Conservation (phyloP, 1,140 invertebrate genomes). For the Araneus ventricosus region DNA sequence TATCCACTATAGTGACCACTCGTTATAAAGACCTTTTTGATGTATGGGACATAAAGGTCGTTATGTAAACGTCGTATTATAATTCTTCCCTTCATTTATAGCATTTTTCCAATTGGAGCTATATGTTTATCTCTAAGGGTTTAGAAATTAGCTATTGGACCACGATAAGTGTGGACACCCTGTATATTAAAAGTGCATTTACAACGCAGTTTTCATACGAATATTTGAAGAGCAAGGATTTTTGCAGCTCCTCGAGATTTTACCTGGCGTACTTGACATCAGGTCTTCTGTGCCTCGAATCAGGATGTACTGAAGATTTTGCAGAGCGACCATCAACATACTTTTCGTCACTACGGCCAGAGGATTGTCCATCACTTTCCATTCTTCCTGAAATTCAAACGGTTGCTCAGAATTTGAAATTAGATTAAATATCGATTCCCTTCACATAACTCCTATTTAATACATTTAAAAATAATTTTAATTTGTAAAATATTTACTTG, state of each 20-base stretch:
- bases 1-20: too few species aligned
- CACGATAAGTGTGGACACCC: too few species aligned
- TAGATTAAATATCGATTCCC: not conserved
- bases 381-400: conserved; percentile 80
- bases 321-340: conserved; percentile 93
- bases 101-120: too few species aligned
- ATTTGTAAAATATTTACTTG: not conserved
- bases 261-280: conserved; percentile 78
- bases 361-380: conserved; percentile 84
- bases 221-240: not conserved
- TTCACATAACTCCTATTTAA: too few species aligned
- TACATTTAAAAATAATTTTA: not conserved
- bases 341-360: conserved; percentile 85
- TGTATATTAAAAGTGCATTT: too few species aligned
- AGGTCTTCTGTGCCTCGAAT: conserved; percentile 86
- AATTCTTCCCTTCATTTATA: too few species aligned
- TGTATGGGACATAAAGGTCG: too few species aligned
- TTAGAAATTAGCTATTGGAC: too few species aligned
- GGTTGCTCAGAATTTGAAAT: not conserved
- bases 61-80: too few species aligned
- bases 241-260: not conserved
- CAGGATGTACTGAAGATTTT: conserved; percentile 91
- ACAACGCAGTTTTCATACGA: not conserved
- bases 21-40: too few species aligned
- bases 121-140: too few species aligned